Evolutionary conservation across 2,888 invertebrate genomes (phyloP).

Genomic region (Kuschelorhynchus macadamiae): DNA sequence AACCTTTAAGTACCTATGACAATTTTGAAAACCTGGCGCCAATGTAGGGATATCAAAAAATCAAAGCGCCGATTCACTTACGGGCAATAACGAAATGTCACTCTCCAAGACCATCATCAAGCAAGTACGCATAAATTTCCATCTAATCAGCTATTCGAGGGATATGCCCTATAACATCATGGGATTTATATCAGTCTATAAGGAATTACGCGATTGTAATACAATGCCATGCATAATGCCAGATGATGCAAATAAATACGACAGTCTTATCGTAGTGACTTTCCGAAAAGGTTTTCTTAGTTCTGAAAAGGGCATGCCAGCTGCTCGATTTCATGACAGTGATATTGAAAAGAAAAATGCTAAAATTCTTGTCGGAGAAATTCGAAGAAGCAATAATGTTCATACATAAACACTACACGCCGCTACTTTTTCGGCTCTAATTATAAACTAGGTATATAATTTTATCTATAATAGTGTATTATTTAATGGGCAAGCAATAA

Average conservation of each 20-base stretch:
- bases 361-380: background rate
- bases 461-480: no score
- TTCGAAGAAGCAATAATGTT: no score
- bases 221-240: slow-evolving; percentile 49
- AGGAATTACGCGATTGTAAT: slow-evolving; percentile 49
- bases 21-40: no score
- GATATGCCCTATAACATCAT: slow-evolving; percentile 35
- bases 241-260: slow-evolving; percentile 49
- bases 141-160: slow-evolving; percentile 25
- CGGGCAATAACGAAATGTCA: background rate
- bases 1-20: no score
- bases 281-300: slow-evolving; percentile 41
- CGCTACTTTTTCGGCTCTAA: no score
- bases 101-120: slow-evolving; percentile 7
- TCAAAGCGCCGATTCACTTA: background rate
- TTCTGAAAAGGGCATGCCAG: slow-evolving; percentile 49
- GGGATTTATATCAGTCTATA: slow-evolving; percentile 43
- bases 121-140: slow-evolving; percentile 30
- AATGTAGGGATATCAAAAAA: no score
- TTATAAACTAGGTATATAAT: no score
- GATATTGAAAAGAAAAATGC: slow-evolving; percentile 34
- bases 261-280: slow-evolving; percentile 43
- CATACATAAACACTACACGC: no score
- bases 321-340: slow-evolving; percentile 44
- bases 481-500: no score